Percentiles rank a stretch among this genome's conserved stretches.
Evolutionary conservation across 2,797 vertebrate genomes (phyloP).

Genomic region (Pseudochirops corinnae): DNA sequence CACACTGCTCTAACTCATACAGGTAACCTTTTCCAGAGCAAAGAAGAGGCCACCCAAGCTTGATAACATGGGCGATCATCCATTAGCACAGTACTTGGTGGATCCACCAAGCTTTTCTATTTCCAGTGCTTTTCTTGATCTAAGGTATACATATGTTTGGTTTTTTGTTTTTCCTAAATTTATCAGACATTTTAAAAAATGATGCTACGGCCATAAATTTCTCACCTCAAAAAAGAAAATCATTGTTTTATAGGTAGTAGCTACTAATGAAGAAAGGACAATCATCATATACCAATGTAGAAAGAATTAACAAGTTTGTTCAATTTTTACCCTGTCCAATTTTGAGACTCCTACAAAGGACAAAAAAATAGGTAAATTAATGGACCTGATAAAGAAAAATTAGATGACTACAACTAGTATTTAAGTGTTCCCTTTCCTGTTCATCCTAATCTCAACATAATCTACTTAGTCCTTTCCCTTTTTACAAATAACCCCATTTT

Average conservation of each 20-base stretch:
- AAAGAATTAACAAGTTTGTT: not conserved
- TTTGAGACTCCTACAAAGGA: not conserved
- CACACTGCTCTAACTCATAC: slow-evolving; percentile 37
- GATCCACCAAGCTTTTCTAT: not conserved
- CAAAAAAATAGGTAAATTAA: not conserved
- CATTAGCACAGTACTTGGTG: not conserved
- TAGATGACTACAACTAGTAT: not conserved
- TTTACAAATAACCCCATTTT: not conserved
- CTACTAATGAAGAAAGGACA: not conserved
- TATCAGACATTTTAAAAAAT: slow-evolving; percentile 3
- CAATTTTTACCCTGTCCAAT: not conserved
- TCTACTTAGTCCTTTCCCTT: not conserved
- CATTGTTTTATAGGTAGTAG: not conserved
- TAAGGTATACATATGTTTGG: not conserved
- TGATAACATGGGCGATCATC: not conserved
- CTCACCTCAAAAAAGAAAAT: slow-evolving; percentile 6
- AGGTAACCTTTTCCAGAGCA: slow-evolving; percentile 45
- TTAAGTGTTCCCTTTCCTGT: not conserved
- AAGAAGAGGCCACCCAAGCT: not conserved
- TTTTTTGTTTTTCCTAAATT: not conserved
- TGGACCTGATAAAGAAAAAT: not conserved
- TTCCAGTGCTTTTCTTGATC: not conserved
- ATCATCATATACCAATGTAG: not conserved
- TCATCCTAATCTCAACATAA: not conserved
- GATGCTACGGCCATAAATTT: not conserved